phyloP scores from a whole-genome alignment of 2,888 invertebrate genomes.

The Pantelozetes paolii region DNA sequence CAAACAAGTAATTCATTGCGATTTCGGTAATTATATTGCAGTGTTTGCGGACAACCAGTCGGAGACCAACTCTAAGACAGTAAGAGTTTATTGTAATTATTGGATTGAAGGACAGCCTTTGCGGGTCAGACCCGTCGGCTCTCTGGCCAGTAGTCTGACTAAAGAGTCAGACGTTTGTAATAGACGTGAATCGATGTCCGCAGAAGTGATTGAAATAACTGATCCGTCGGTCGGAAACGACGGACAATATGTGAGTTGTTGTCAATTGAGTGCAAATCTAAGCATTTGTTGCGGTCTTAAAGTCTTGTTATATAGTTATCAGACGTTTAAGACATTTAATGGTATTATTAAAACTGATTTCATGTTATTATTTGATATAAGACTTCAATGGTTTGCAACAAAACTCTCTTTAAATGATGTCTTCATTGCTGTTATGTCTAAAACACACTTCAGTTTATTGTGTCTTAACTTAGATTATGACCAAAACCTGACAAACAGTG shows the following conservation, averaged over 20 bases:
- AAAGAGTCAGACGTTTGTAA: background rate
- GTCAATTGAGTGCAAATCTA: background rate
- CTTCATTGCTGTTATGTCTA: conserved; percentile 18
- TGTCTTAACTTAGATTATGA: conserved; percentile 24
- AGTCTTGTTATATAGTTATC: conserved; percentile 16
- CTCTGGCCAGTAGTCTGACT: background rate
- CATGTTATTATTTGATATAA: conserved; percentile 4
- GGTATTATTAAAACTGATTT: conserved; percentile 19
- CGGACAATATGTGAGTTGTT: background rate
- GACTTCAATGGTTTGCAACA: conserved; percentile 7
- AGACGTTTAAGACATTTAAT: background rate
- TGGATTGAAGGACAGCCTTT: conserved; percentile 24
- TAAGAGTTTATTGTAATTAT: conserved; percentile 12
- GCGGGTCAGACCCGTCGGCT: background rate
- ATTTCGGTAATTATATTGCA: conserved; percentile 14
- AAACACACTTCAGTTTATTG: conserved; percentile 24
- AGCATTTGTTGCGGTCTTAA: conserved; percentile 6
- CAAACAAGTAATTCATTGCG: conserved; percentile 15
- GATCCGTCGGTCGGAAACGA: background rate
- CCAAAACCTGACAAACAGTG: background rate
- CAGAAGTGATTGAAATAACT: conserved; percentile 14
- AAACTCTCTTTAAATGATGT: background rate
- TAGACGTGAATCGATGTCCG: background rate
- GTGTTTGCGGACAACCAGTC: background rate
- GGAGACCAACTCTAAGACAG: background rate